phyloP scores from a whole-genome alignment of 2,888 invertebrate species.

The Shargacucullia verbasci region DNA sequence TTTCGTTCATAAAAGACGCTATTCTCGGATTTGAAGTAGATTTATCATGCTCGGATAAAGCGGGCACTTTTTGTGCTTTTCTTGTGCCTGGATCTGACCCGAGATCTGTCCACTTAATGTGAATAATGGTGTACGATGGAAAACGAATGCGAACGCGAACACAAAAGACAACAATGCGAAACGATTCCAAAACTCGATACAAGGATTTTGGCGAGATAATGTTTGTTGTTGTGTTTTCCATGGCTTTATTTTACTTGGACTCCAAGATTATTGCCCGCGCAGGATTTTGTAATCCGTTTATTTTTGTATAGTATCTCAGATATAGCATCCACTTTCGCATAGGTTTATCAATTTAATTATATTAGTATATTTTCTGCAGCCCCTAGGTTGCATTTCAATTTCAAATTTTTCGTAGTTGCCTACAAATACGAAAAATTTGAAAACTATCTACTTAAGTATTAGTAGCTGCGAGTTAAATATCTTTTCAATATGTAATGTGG shows the following conservation, averaged over 20 bases:
- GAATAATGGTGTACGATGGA: slow-evolving; percentile 89
- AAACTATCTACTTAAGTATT: too few species aligned
- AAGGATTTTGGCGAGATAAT: slow-evolving; percentile 81
- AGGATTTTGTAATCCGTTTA: too few species aligned
- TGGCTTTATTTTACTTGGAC: slow-evolving; percentile 52
- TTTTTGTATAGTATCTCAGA: too few species aligned
- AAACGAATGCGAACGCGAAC: slow-evolving; percentile 87
- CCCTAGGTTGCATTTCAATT: too few species aligned
- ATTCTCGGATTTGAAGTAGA: slow-evolving; percentile 90
- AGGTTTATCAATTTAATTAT: too few species aligned
- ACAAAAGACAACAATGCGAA: slow-evolving; percentile 88
- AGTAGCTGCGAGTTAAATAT: too few species aligned
- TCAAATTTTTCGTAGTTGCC: too few species aligned
- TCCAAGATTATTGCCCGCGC: slow-evolving; percentile 20
- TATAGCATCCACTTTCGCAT: too few species aligned
- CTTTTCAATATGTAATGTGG: too few species aligned
- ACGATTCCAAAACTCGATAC: slow-evolving; percentile 88
- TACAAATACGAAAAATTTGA: too few species aligned
- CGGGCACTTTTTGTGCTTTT: slow-evolving; percentile 89
- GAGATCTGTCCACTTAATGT: slow-evolving; percentile 90
- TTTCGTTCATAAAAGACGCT: slow-evolving; percentile 89
- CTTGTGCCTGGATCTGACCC: slow-evolving; percentile 89
- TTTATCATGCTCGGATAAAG: slow-evolving; percentile 90
- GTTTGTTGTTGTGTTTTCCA: slow-evolving; percentile 68
- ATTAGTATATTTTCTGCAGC: too few species aligned